Base-by-base conservation (phyloP, 2,888 invertebrate species). In the Nemapogon koenigi region DNA sequence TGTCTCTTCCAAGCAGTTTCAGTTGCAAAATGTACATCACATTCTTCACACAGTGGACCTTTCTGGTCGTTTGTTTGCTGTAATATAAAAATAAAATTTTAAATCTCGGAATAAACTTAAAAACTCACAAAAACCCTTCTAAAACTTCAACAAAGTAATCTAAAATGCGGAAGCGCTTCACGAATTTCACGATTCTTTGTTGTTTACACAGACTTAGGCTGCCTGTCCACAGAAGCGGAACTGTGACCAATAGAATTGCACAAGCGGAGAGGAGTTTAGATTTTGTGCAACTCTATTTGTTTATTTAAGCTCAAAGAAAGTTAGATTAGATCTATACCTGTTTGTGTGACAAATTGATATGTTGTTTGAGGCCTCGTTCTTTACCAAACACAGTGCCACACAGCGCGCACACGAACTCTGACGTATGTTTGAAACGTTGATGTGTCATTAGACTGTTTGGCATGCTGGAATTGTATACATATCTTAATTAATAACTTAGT, bases 391-490 rank as follows among this genome's bases (percentile, higher is more conserved):
- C 49, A 16, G 48, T 45, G 0, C 58, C 58, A 16, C 58, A 58
- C 1, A 49, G 37, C 7, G 48, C 53, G 28, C 58, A 58, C 6
- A 57, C 55, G 16, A 47, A 49, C 36, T 53, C 53, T 0, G 49
- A 46, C 17, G 46, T 18, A 16, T 58, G 58, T 25, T 56, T 57
- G 22, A 45, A 32, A 0, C 52, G 49, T 37, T 42, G 49, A 38
- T 58, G 58, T 54, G 52, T 54, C 2, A 50, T 27, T 4, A 58
- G 40, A 25, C 51, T 55, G 41, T 58, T 54, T 2, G 52, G 53
- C 55, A 55, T 53, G 16, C 57, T 57, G 47, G 3, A 44, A 37
- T n/a, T n/a, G n/a, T n/a, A n/a, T n/a, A n/a, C n/a, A n/a, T n/a
- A n/a, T n/a, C n/a, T n/a, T n/a, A n/a, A n/a, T n/a, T n/a, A n/a